These are phyloP conservation scores for Lerema accius DNA, from an alignment of 1,140 invertebrate species.

Conservation along the genomic window DNA sequence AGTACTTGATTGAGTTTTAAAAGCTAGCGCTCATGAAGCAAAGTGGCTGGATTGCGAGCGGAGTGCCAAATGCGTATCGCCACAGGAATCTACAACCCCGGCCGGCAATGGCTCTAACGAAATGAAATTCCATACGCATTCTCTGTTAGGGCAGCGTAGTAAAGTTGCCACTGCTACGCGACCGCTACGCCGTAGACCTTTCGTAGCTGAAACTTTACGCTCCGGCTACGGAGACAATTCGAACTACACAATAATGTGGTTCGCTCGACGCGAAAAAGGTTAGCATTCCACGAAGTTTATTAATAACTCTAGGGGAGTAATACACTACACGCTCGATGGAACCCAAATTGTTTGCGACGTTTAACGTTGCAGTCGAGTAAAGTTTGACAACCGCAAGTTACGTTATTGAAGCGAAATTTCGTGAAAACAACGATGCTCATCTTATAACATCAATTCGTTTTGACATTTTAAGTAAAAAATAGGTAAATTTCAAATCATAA, in stretches of 20 bases:
- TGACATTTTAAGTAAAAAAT: too few relatives aligned
- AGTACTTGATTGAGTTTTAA: constrained; percentile 26
- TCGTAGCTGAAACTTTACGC: constrained; percentile 10
- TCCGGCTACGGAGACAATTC: constrained; percentile 37
- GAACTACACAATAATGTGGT: constrained; percentile 42
- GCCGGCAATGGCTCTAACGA: constrained; percentile 58
- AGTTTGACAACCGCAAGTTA: not conserved
- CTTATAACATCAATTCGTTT: too few relatives aligned
- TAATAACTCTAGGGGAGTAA: constrained; percentile 26
- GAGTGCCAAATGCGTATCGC: constrained; percentile 36
- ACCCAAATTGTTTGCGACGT: constrained; percentile 26
- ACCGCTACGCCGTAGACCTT: constrained; percentile 26
- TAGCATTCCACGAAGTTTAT: constrained; percentile 36
- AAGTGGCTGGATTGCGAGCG: constrained; percentile 32
- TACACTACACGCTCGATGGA: constrained; percentile 16
- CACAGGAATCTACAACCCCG: constrained; percentile 61
- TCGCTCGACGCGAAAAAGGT: constrained; percentile 15
- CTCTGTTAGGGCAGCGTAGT: constrained; percentile 38
- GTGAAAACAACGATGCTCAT: not conserved
- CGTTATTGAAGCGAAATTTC: not conserved
- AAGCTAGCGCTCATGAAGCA: constrained; percentile 32
- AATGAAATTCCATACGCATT: constrained; percentile 74
- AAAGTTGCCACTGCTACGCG: constrained; percentile 40
- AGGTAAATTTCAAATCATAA: too few relatives aligned
- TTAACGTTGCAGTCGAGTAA: constrained; percentile 16